Evolutionary conservation across 2,113 vertebrate species (phyloP), one percentile per base, ranked within the genome.

Genomic region (Melanerpes formicivorus): DNA sequence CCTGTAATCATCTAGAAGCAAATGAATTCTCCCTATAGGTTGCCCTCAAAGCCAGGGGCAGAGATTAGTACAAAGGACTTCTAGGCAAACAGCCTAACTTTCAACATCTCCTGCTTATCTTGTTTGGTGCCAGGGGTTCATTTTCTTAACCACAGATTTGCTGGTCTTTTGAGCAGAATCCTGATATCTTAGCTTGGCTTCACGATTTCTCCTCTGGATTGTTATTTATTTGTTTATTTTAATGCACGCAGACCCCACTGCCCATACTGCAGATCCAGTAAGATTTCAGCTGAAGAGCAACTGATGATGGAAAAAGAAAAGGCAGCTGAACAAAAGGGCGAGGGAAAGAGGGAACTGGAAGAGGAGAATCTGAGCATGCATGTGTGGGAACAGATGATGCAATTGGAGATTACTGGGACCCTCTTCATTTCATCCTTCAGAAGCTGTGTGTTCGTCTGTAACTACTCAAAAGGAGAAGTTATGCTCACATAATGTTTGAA

Each of bases 121-220:
- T 72, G 40, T 74, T 81, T 23, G n/a, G 62, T 90, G 76, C 77
- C 69, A 91, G 73, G 80, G 65, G 30, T 73, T 95, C 50, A 85
- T 87, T 94, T 95, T 94, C 55, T 81, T 14, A 86, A 8, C 59
- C 72, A 67, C 42, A 37, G 48, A 81, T 59, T 87, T 94, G 62
- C 66, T 74, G 80, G 42, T 44, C 62, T 90, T 93, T 74, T 79
- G 42, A 95, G 69, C 21, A 92, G 94, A 91, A 72, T 50, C 50
- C 63, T 90, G 85, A 91, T 11, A 2, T 82, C 60, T 65, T 90
- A 78, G 79, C 50, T 91, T 94, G 94, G 87, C 87, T 93, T 78
- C 40, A 90, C 73, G 69, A 93, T 95, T 93, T 95, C 40, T 80
- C 94, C 82, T 75, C 37, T 80, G 85, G 90, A 10, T 80, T 92